Base-by-base conservation (phyloP, 53 echinoderm and acorn worm genomes). In the Henricia sp. region DNA sequence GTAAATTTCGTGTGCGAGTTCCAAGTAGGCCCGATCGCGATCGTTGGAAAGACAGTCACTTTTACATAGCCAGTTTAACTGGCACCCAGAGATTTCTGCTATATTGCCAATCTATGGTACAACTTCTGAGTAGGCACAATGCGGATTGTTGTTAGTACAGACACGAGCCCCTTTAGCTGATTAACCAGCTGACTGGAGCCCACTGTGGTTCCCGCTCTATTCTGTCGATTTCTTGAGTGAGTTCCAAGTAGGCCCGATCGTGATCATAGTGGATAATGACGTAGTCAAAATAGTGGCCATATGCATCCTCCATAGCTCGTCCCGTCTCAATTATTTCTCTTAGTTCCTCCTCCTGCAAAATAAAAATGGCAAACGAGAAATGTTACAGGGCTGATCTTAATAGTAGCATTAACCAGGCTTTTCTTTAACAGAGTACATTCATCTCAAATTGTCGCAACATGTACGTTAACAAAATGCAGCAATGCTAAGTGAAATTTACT, bases 211-310 rank as follows among this genome's bases (percentile, higher is more conserved):
- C 90, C 23, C 53, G 70, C 39, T 99, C 90, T 86, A 99, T 99
- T 70, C 99, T 90, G 44, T 92, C 73, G 24, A 99, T 91, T 82
- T 99, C 99, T 11, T 68, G 62, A 21, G 80, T 50, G 27, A 99
- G 89, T 42, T 99, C 99, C 32, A 82, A 63, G 65, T 86, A 93
- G 57, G 99, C 99, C 64, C 95, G 86, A 40, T 90, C 92, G 53
- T 90, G 96, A 68, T 99, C 94, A 48, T 94, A 92, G 89, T 99
- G 94, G 52, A 99, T 92, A 51, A 99, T 92, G 35, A 99, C 92
- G 58, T 90, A 95, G 87, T 99, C 99, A 82, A 99, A 99, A 87
- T 87, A 99, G 84, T 99, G 99, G 53, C 99, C 99, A 54, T 89
- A 94, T 6, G 86, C 52, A 67, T 99, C 99, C 59, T 99, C 94